Evolutionary conservation across 2,888 invertebrate genomes (phyloP), one percentile per base, ranked within the genome.

Genomic region (Drosophila niveifrons): DNA sequence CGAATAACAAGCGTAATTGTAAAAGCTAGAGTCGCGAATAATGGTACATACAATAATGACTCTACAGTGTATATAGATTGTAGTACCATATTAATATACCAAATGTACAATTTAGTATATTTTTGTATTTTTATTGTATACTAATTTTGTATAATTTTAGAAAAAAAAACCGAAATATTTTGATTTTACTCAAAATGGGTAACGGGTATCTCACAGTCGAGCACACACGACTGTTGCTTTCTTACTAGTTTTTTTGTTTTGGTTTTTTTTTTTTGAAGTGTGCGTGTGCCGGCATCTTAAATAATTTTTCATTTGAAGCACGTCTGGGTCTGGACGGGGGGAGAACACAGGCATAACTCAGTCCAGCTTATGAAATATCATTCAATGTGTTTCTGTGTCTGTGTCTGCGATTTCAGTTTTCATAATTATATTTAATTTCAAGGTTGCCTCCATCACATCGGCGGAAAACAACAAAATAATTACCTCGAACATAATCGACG

Each of bases 341-440:
- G 23, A 6, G 23, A 23, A 23, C 23, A 15, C 66, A 46, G 75
- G 59, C 66, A 47, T 70, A 68, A 59, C 66, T 81, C 65, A 9
- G 10, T 9, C 11, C 31, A 46, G 36, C 66, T 71, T 88, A 88
- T 87, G 82, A 84, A 88, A 84, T 84, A 84, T 87, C 89, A 84
- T 87, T 84, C 73, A 76, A 82, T 68, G 57, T 55, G 70, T 36
- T 34, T 68, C 72, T 46, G 75, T 69, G 70, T 39, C 41, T 70
- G 78, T 41, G 39, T 15, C 70, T 73, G 83, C 78, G 78, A 79
- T 79, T 80, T 75, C 50, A 57, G 74, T 72, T 79, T 74, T 75
- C 78, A 85, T 85, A 86, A 86, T 89, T 86, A 88, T 88, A 85
- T 89, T 89, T 86, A 89, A 89, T 86, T 86, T 89, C 89, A 86